Evolutionary conservation across 2,113 vertebrate genomes (phyloP).

Genomic region (Syngnathus floridae): DNA sequence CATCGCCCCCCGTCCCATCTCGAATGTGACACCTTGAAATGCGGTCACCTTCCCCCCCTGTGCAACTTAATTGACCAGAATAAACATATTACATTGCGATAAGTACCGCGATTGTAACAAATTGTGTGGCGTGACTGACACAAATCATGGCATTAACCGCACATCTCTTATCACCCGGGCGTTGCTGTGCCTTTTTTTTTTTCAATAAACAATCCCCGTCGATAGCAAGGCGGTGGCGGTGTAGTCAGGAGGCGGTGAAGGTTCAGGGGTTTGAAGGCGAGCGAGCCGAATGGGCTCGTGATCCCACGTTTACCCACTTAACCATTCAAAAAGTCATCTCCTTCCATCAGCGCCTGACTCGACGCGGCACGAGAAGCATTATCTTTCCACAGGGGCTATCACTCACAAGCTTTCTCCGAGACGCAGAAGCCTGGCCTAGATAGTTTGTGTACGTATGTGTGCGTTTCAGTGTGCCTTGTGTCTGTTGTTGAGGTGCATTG

Average conservation of each 20-base stretch:
- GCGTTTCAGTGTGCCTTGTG: slow-evolving; percentile 12
- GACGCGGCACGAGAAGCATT: slow-evolving; percentile 61
- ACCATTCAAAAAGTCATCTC: slow-evolving; percentile 71
- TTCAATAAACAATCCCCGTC: slow-evolving; percentile 66
- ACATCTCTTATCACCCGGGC: slow-evolving; percentile 65
- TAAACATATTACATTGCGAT: slow-evolving; percentile 74
- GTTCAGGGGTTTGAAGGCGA: slow-evolving; percentile 51
- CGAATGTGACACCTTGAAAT: slow-evolving; percentile 61
- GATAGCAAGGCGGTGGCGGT: slow-evolving; percentile 30
- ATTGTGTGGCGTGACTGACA: slow-evolving; percentile 70
- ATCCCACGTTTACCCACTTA: slow-evolving; percentile 67
- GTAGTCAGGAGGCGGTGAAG: slow-evolving; percentile 7
- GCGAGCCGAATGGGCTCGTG: slow-evolving; percentile 47
- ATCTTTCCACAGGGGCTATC: slow-evolving; percentile 64
- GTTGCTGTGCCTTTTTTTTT: slow-evolving; percentile 51
- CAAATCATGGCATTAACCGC: slow-evolving; percentile 70
- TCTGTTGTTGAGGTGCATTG: slow-evolving; percentile 19
- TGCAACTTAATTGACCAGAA: slow-evolving; percentile 71
- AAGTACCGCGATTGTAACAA: slow-evolving; percentile 71
- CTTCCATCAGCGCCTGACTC: slow-evolving; percentile 58
- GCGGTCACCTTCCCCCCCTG: slow-evolving; percentile 50
- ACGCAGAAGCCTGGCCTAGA: slow-evolving; percentile 42
- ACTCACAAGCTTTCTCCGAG: slow-evolving; percentile 61
- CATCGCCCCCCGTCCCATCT: slow-evolving; percentile 46
- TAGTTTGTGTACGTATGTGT: slow-evolving; percentile 21